Evolutionary conservation across 2,888 invertebrate species (phyloP).

Genomic region (Halictus ligatus): DNA sequence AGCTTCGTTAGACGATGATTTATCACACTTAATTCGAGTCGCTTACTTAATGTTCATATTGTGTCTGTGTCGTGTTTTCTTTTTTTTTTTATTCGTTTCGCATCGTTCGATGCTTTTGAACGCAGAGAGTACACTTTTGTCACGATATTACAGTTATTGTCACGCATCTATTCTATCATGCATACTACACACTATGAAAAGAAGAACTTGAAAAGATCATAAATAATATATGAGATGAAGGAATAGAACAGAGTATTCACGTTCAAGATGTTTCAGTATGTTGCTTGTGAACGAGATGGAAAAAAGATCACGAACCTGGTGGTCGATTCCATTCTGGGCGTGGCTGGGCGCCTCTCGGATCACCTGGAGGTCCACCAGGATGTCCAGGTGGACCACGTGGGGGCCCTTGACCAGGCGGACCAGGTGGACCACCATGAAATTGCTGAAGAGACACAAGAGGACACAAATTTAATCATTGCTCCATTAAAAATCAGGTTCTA

Average conservation of each 20-base stretch:
- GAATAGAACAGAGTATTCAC: slow-evolving; percentile 33
- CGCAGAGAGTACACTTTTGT: slow-evolving; percentile 6
- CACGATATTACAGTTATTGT: slow-evolving; percentile 17
- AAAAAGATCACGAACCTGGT: slow-evolving; percentile 84
- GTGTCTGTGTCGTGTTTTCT: not conserved
- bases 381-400: slow-evolving; percentile 85
- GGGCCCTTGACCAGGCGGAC: slow-evolving; percentile 85
- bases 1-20: slow-evolving; percentile 30
- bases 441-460: slow-evolving; percentile 77
- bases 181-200: slow-evolving; percentile 47
- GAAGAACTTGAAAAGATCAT: slow-evolving; percentile 8
- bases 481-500: slow-evolving; percentile 15
- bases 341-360: slow-evolving; percentile 86
- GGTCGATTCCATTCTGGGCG: slow-evolving; percentile 91
- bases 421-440: slow-evolving; percentile 86
- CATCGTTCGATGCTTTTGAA: not conserved
- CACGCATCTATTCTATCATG: slow-evolving; percentile 58
- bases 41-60: slow-evolving; percentile 33
- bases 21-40: slow-evolving; percentile 25
- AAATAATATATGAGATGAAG: slow-evolving; percentile 29
- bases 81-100: not conserved
- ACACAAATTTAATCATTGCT: slow-evolving; percentile 49
- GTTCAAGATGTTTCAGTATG: slow-evolving; percentile 71
- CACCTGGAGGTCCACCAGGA: slow-evolving; percentile 87
- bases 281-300: not conserved